phyloP scores from a whole-genome alignment of 1,140 invertebrate genomes.

The Macrobrachium nipponense region DNA sequence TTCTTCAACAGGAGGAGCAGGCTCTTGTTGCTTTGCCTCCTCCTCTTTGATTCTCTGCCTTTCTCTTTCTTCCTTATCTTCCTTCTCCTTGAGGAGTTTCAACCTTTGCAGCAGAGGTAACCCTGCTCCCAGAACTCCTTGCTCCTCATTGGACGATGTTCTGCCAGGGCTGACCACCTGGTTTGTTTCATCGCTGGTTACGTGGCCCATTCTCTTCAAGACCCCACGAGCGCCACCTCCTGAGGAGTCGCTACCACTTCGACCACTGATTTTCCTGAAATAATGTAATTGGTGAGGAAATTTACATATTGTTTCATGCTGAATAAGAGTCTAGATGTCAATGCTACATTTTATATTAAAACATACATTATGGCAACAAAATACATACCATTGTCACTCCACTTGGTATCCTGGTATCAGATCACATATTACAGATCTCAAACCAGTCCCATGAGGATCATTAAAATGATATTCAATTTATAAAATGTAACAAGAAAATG shows the following conservation, averaged over 20 bases:
- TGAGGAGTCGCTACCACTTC: slow-evolving; percentile 60
- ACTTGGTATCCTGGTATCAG: too few species aligned
- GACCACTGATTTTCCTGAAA: slow-evolving; percentile 54
- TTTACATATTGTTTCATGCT: too few species aligned
- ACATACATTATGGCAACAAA: too few species aligned
- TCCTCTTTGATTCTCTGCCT: slow-evolving; percentile 38
- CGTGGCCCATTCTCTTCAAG: slow-evolving; percentile 75
- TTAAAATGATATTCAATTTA: too few species aligned
- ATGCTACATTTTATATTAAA: too few species aligned
- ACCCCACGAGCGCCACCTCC: slow-evolving; percentile 62
- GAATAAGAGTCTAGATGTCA: too few species aligned
- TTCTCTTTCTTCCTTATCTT: slow-evolving; percentile 74
- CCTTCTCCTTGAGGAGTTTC: slow-evolving; percentile 82
- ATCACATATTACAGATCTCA: too few species aligned
- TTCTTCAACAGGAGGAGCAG: slow-evolving; percentile 49
- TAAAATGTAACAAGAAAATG: too few species aligned
- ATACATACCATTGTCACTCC: too few species aligned
- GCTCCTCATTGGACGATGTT: slow-evolving; percentile 65
- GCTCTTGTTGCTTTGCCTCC: slow-evolving; percentile 53
- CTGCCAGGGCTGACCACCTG: slow-evolving; percentile 64
- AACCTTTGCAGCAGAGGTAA: slow-evolving; percentile 83
- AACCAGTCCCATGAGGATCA: too few species aligned
- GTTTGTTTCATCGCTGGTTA: slow-evolving; percentile 76
- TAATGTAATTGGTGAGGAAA: neutral
- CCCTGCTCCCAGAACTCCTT: slow-evolving; percentile 79